Base-by-base conservation (phyloP, 1,140 invertebrate species). In the Glossosoma conforme region DNA sequence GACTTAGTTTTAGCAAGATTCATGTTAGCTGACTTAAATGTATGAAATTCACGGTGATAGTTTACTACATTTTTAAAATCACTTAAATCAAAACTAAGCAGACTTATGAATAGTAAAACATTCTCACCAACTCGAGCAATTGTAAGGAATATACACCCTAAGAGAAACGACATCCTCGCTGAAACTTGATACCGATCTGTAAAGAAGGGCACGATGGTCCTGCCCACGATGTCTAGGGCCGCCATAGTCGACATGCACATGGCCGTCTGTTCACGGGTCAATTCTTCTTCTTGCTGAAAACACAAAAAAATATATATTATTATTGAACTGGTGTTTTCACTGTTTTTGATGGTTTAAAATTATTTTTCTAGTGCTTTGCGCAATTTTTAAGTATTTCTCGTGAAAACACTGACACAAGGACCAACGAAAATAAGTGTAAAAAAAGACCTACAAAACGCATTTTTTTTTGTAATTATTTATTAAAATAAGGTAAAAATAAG, bases 211-310 rank as follows among this genome's bases (percentile, higher is more conserved):
- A 86, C 60, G 1, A 76, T 66, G 19, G 86, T 60, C 41, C 84
- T 74, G 10, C 80, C 81, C 0, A 78, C 52, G n/a, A 86, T 82
- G 62, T 86, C 84, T 4, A 79, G 76, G 8, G 72, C 72, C 2
- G 84, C 84, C 13, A 80, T 72, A 2, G 79, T 69, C 6, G 83
- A 84, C 73, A 86, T 81, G 55, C 81, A 84, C 37, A 69, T 75
- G 9, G 84, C 82, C 11, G 81, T 77, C 56, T 82, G 64, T 44
- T 65, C 61, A 59, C 77, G 77, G 30, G 70, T 67, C 58, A 82
- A 63, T 0, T 62, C 58, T 11, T 73, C 72, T 6, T 70, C 67
- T 59, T 80, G 70, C 68, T 76, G 64, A n/a, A 64, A 65, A 14
- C 13, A 17, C 13, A 2, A 37, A 13, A 15, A 13, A 37, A 17